Conservation (phyloP, 2,113 vertebrate species). For the Malurus elegans region DNA sequence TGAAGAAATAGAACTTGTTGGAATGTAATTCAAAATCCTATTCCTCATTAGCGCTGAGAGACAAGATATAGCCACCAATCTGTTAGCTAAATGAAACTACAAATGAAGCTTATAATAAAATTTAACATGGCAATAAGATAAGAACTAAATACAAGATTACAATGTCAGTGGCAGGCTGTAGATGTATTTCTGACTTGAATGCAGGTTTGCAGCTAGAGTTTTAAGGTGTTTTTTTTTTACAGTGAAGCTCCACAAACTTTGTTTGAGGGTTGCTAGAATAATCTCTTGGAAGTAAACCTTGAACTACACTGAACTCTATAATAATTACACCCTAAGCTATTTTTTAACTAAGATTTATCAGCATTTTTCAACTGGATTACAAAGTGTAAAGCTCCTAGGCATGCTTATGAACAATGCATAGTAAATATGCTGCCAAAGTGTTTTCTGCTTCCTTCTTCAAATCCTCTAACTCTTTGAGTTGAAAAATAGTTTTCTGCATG, state of each 20-base stretch:
- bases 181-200: background rate
- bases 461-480: background rate
- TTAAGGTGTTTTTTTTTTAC: background rate
- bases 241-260: background rate
- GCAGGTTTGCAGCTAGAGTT: background rate
- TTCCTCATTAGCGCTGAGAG: slow-evolving; percentile 10
- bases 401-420: background rate
- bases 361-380: slow-evolving; percentile 24
- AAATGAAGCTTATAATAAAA: slow-evolving; percentile 47
- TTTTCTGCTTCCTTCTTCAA: background rate
- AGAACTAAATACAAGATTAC: background rate
- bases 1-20: background rate
- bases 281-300: slow-evolving; percentile 18
- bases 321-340: slow-evolving; percentile 24
- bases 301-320: background rate
- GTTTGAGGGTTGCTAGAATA: background rate
- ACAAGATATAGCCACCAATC: background rate
- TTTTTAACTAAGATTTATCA: slow-evolving; percentile 64
- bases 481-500: background rate
- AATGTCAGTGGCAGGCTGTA: background rate
- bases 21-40: background rate
- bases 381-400: slow-evolving; percentile 30
- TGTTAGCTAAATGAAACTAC: slow-evolving; percentile 46
- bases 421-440: background rate
- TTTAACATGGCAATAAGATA: background rate